Evolutionary conservation across 2,888 invertebrate species (phyloP), one percentile per base, ranked within the genome.

Genomic region (Odontocerum albicorne): DNA sequence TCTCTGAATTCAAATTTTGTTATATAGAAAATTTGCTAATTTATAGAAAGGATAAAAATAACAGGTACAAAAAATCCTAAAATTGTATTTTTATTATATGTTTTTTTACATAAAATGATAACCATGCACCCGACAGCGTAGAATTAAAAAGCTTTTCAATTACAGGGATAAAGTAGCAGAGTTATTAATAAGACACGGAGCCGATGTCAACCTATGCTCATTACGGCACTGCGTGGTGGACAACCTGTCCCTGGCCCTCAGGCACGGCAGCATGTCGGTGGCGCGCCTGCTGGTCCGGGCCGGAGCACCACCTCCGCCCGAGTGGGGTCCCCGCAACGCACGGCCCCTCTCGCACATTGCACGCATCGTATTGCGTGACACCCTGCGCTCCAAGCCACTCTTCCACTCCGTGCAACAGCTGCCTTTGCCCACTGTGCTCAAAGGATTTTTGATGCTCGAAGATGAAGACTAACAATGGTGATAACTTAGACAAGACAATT

Each of bases 151-250:
- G n/a, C n/a, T n/a, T n/a, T 35, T 40, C 15, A n/a, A 16, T 63
- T 72, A 44, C 71, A 77, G 78, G 62, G 74, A 76, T 59, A 65
- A 72, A 49, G 82, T 81, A 8, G 83, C 84, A 2, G 70, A 75
- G 36, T 67, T 80, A 8, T 71, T 86, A 7, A 79, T 86, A 45
- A 76, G 79, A 49, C 77, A 84, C 60, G 86, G 86, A 22, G 82
- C 82, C 7, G 81, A 85, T 64, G 83, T 85, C 0, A 85, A 84
- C 66, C 69, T 77, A 2, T 77, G 79, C 58, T 81, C 83, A 63
- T 72, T 82, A 52, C 73, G 77, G 49, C 74, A 79, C 1, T 80
- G 76, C 60, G 72, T 72, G 3, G 72, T 82, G 50, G 83, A 83
- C 62, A 81, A 81, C 64, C 66, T 84, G 40, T 74, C 78, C 13